Base-by-base conservation (phyloP, 35 echinoderm and acorn worm species). In the Diadema setosum region DNA sequence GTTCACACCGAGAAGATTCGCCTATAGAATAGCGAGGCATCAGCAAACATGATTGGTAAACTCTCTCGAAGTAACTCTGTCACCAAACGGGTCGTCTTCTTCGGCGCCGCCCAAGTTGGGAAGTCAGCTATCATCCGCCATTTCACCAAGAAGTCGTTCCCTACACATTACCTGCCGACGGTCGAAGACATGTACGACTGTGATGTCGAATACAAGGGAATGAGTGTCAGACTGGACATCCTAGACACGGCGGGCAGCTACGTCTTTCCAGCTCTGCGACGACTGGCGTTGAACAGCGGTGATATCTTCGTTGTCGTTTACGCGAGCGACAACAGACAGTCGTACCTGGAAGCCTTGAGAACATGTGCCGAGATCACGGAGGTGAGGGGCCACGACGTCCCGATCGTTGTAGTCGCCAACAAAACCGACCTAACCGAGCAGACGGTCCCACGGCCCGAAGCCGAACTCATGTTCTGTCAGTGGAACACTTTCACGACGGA, bases 221-320 rank as follows among this genome's bases (percentile, higher is more conserved):
- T 27, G 29, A 37, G 27, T 12, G 21, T 85, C 11, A 58, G 41
- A 39, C 46, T 85, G 3, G 52, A 85, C 11, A 85, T 85, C 20
- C 36, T 85, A 40, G 83, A 85, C 34, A 85, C 83, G 31, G 12
- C 52, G 37, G 83, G 83, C 46, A 61, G 36, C 37, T 61, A 69
- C 33, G 5, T 9, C 50, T 85, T 85, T 65, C 83, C 83, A 5
- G 83, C 83, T 5, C 61, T 85, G 83, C 52, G 55, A 25, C 50
- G 44, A 58, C 32, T 85, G 48, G 83, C 83, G 2, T 29, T 85
- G 0, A 29, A 30, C 52, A 64, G 39, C 9, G 83, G 23, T 30
- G 55, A 61, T 23, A 4, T 85, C 17, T 85, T 85, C n/a, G 83
- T 64, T n/a, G 50, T 85, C 52, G 83, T 85, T 9, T 85, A 85